Percentiles rank a stretch among this genome's conserved stretches.
Evolutionary conservation across 2,113 vertebrate species (phyloP).

Genomic region (Leucosticte australis): DNA sequence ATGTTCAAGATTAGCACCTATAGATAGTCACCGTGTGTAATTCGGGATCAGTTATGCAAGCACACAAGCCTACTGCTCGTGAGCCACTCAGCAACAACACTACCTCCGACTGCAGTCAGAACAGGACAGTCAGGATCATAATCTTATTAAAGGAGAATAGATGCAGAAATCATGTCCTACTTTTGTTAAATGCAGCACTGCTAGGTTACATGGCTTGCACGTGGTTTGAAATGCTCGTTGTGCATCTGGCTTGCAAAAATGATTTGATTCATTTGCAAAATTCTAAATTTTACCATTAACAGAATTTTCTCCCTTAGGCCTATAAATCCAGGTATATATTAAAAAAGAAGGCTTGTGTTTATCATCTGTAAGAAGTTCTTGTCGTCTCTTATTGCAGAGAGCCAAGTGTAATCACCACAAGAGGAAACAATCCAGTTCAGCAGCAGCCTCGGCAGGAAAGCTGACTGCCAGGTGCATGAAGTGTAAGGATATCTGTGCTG

Average conservation of each 20-base stretch:
- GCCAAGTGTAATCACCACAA: neutral
- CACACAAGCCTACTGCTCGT: neutral
- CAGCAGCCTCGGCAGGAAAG: neutral
- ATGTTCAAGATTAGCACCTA: neutral
- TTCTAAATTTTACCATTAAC: neutral
- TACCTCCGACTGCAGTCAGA: neutral
- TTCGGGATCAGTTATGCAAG: neutral
- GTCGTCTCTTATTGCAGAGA: neutral
- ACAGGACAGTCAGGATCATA: constrained; percentile 12
- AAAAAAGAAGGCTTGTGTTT: neutral
- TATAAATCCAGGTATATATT: neutral
- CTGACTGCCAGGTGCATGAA: neutral
- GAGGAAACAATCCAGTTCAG: neutral
- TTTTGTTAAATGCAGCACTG: neutral
- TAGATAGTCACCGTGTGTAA: neutral
- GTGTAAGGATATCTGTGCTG: constrained; percentile 14
- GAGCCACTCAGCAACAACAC: neutral
- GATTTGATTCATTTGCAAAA: neutral
- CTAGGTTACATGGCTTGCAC: neutral
- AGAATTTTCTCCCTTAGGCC: neutral
- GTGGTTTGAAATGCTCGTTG: neutral
- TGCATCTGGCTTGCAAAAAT: neutral
- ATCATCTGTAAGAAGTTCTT: neutral
- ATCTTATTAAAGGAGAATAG: constrained; percentile 48
- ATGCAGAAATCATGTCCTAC: constrained; percentile 5